These are phyloP conservation scores for Mirza zaza DNA, from an alignment of 2,113 vertebrate species.

Conservation along the genomic window DNA sequence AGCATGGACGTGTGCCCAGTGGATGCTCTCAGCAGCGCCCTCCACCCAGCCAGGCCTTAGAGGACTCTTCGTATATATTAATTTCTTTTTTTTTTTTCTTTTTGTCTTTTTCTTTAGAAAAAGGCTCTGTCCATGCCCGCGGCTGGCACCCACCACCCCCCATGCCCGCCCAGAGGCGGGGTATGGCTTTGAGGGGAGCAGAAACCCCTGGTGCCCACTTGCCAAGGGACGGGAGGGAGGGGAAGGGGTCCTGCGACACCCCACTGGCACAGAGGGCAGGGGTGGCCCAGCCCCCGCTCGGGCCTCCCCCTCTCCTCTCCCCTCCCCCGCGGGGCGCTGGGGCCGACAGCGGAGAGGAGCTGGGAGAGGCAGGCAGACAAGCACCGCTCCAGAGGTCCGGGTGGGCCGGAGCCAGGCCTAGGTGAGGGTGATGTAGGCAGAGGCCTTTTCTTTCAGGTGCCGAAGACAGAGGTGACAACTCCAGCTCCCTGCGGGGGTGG, in stretches of 20 bases:
- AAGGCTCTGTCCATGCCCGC: constrained; percentile 62
- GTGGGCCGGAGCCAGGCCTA: constrained; percentile 81
- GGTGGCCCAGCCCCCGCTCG: background rate
- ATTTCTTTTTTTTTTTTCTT: constrained; percentile 63
- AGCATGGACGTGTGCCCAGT: constrained; percentile 28
- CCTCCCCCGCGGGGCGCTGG: background rate
- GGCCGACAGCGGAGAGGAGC: background rate
- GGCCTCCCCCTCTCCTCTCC: background rate
- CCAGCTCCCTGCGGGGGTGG: constrained; percentile 90
- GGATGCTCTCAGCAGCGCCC: constrained; percentile 9
- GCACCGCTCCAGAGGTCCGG: constrained; percentile 69
- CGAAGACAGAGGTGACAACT: constrained; percentile 96
- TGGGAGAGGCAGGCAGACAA: constrained; percentile 15
- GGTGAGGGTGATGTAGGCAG: constrained; percentile 95
- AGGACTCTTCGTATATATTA: constrained; percentile 80
- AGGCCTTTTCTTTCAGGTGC: constrained; percentile 96
- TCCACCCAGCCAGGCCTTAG: constrained; percentile 61
- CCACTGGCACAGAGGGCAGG: constrained; percentile 39
- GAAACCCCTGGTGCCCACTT: constrained; percentile 64
- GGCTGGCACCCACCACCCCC: constrained; percentile 60
- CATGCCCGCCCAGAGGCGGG: constrained; percentile 72
- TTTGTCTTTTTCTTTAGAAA: constrained; percentile 81
- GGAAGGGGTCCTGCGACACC: background rate
- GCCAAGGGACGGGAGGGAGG: constrained; percentile 31
- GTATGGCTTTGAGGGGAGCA: constrained; percentile 80